These are phyloP conservation scores for Pyrgus malvae DNA, from an alignment of 2,888 invertebrate genomes.

Conservation along the genomic window DNA sequence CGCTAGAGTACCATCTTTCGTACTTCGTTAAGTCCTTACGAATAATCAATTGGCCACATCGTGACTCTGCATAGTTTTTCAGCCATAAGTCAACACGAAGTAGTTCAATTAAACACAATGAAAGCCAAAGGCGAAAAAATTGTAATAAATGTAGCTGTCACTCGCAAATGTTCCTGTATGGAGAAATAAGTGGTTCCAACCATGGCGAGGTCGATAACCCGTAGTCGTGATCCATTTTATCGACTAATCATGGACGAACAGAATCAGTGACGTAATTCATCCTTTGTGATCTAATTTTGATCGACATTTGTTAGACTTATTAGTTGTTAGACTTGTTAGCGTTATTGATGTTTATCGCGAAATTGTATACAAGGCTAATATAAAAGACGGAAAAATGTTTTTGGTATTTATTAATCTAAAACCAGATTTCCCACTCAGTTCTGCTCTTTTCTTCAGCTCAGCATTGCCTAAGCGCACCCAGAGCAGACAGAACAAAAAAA, in stretches of 20 bases:
- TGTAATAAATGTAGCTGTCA: constrained; percentile 47
- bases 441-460: too few species aligned
- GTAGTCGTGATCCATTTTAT: constrained; percentile 34
- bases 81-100: constrained; percentile 40
- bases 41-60: neutral
- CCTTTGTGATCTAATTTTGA: constrained; percentile 29
- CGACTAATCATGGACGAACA: constrained; percentile 33
- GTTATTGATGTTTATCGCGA: too few species aligned
- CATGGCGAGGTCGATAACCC: constrained; percentile 27
- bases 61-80: constrained; percentile 23
- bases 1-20: too few species aligned
- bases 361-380: too few species aligned
- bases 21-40: neutral
- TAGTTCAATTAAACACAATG: constrained; percentile 40
- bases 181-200: constrained; percentile 7
- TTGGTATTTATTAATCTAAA: too few species aligned
- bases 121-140: constrained; percentile 37
- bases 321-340: constrained; percentile 2
- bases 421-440: too few species aligned
- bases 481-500: too few species aligned
- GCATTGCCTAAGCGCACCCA: too few species aligned
- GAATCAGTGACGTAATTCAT: constrained; percentile 34
- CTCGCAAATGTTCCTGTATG: constrained; percentile 29
- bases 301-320: constrained; percentile 1
- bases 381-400: too few species aligned